These are phyloP conservation scores for Sitobion miscanthi DNA, from an alignment of 1,140 invertebrate genomes.

Conservation along the genomic window DNA sequence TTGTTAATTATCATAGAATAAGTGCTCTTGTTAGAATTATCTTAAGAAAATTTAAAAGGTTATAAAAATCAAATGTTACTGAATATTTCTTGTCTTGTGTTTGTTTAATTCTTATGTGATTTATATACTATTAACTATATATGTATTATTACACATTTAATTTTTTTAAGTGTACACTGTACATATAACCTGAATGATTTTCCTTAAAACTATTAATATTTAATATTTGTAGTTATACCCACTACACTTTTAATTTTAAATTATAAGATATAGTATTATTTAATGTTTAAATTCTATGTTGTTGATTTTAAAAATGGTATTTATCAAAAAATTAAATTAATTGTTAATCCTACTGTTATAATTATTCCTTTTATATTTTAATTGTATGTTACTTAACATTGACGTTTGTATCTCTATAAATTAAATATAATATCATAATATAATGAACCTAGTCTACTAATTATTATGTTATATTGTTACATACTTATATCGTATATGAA, in stretches of 20 bases:
- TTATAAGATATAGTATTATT: not conserved
- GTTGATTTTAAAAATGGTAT: not conserved
- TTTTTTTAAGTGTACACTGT: not conserved
- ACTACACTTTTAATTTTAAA: not conserved
- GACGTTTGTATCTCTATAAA: too few relatives aligned
- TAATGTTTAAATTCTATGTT: not conserved
- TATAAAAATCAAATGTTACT: not conserved
- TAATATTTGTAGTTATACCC: too few relatives aligned
- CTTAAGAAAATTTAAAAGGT: not conserved
- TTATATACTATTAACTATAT: not conserved
- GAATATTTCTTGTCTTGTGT: not conserved
- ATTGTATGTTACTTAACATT: too few relatives aligned
- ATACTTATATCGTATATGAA: not conserved
- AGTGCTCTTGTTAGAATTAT: not conserved
- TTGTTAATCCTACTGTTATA: too few relatives aligned
- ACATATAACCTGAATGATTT: not conserved
- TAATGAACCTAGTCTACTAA: too few relatives aligned
- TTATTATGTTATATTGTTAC: too few relatives aligned
- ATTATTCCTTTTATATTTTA: too few relatives aligned
- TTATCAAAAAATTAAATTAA: not conserved
- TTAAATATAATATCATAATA: too few relatives aligned
- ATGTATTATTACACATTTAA: not conserved
- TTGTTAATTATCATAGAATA: not conserved
- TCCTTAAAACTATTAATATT: not conserved
- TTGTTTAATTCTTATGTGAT: not conserved